Evolutionary conservation across 2,113 vertebrate species (phyloP).

Genomic region (Eulemur rufifrons): DNA sequence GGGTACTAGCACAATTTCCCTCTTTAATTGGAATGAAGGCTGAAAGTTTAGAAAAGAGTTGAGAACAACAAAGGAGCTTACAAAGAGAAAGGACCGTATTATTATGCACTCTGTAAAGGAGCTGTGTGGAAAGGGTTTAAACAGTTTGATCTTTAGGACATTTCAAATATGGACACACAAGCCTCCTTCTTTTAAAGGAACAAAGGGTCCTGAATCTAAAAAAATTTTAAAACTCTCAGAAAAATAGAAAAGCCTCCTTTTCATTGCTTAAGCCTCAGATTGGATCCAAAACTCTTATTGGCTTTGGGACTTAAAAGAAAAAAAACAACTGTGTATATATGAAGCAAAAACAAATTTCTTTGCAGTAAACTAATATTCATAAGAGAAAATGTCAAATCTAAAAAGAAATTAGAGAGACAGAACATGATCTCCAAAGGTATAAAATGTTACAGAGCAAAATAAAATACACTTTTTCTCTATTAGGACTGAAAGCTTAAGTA

Average conservation of each 20-base stretch:
- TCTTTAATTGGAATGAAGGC: conserved; percentile 21
- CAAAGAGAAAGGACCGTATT: neutral
- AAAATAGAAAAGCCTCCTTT: conserved; percentile 44
- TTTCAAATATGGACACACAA: conserved; percentile 20
- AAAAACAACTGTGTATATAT: neutral
- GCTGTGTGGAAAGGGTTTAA: neutral
- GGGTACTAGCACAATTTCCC: neutral
- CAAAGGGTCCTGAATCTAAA: neutral
- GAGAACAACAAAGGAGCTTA: neutral
- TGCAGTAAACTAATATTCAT: neutral
- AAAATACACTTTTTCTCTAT: neutral
- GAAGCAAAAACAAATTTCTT: conserved; percentile 9
- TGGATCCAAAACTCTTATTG: neutral
- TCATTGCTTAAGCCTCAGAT: neutral
- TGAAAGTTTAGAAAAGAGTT: neutral
- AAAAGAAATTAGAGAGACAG: neutral
- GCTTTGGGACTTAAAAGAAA: neutral
- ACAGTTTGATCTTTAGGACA: neutral
- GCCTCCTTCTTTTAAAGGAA: neutral
- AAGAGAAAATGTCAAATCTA: neutral
- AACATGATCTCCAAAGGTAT: neutral
- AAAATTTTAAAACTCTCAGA: neutral
- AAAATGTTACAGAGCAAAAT: conserved; percentile 12
- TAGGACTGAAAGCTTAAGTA: neutral
- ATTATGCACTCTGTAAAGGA: neutral